Evolutionary conservation across 2,888 invertebrate genomes (phyloP).

Genomic region (Oscheius sp.): DNA sequence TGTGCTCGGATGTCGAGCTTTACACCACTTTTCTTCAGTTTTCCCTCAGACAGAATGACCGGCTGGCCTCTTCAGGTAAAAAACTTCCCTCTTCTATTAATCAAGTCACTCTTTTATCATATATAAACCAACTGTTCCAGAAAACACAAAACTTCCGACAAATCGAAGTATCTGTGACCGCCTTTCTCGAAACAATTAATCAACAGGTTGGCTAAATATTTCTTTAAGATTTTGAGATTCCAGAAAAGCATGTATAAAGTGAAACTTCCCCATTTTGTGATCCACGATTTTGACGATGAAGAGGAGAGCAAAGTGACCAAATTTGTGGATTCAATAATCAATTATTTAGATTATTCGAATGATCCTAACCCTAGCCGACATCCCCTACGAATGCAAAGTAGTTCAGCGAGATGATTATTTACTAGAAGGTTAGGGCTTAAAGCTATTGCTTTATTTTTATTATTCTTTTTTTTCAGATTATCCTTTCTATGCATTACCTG

Average conservation of each 20-base stretch:
- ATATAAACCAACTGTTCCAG: not conserved
- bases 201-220: not conserved
- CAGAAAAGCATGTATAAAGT: conserved; percentile 32
- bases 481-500: conserved; percentile 52
- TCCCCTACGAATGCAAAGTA: conserved; percentile 48
- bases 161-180: conserved; percentile 29
- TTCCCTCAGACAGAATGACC: conserved; percentile 22
- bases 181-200: conserved; percentile 21
- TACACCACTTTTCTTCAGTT: conserved; percentile 17
- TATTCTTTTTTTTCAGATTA: conserved; percentile 44
- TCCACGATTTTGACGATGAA: conserved; percentile 49
- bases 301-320: conserved; percentile 41
- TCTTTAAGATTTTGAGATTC: not conserved
- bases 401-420: conserved; percentile 46
- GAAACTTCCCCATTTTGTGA: conserved; percentile 39
- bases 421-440: conserved; percentile 40
- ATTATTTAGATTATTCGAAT: conserved; percentile 39
- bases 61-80: conserved; percentile 11
- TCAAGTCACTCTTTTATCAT: not conserved
- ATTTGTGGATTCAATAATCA: not conserved
- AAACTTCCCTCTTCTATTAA: not conserved
- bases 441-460: not conserved
- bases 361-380: conserved; percentile 48
- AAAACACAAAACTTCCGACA: conserved; percentile 23
- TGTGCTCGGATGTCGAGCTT: conserved; percentile 17